Base-by-base conservation (phyloP, 2,888 invertebrate genomes). In the Hoplodrina ambigua region DNA sequence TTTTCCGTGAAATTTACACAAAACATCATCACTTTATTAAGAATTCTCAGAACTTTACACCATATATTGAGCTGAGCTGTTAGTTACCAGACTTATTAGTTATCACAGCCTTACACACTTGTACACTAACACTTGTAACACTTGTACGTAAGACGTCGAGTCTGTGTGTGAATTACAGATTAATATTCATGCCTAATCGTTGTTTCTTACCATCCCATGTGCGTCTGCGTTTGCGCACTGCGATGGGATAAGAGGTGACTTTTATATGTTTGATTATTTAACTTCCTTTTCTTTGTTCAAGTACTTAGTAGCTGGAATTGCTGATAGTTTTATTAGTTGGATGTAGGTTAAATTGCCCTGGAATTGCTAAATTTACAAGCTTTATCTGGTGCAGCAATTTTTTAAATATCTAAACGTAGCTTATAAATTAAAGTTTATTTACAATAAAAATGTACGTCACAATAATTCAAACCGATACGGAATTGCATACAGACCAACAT, bases 1-100 rank as follows among this genome's bases (percentile, higher is more conserved):
- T 69, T 72, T 74, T 71, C 76, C 52, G 56, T 52, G 74, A 79
- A 82, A 81, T 75, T 70, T 68, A 69, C 74, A 65, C 62, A 76
- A 79, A 72, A 72, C 41, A 50, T 55, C 66, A 56, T 56, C 44
- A 56, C 8, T 50, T 55, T 75, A 65, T 75, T 69, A 70, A 60
- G 52, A 72, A 68, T 80, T 77, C 77, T 55, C 15, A 44, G 71
- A 77, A 77, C 37, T 59, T 56, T 15, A 55, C 54, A 67, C 70
- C 65, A 73, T 56, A 61, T 73, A 72, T 62, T 65, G 63, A 64
- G 58, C 55, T 63, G 55, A 55, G 53, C 53, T 82, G 57, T 55
- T 69, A 69, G 55, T 72, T 77, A 65, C 63, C 65, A 78, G 53
- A 78, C 60, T 63, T 75, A 69, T 71, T 65, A 74, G 41, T 13